Conservation (phyloP, 2,888 invertebrate species). For the Ophioninae sp. region DNA sequence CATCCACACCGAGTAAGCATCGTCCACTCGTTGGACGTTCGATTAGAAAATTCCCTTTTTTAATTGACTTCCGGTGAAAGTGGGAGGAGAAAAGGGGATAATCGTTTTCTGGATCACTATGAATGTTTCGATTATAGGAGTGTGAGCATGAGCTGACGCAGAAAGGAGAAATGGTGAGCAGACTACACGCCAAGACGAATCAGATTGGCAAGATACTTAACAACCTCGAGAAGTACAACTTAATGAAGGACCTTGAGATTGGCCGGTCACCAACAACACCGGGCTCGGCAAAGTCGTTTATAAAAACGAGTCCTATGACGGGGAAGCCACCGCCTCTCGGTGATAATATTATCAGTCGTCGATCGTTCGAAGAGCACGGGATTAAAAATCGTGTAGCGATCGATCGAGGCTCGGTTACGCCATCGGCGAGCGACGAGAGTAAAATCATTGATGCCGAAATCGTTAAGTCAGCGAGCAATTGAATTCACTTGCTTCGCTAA, state of each 20-base stretch:
- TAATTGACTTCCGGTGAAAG: not conserved
- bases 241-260: constrained; percentile 84
- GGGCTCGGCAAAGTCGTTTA: constrained; percentile 70
- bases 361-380: constrained; percentile 59
- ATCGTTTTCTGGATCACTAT: constrained; percentile 62
- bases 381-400: constrained; percentile 54
- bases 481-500: constrained; percentile 19
- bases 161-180: constrained; percentile 97
- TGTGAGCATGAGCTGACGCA: constrained; percentile 97
- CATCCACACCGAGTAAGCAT: not conserved
- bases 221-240: constrained; percentile 94
- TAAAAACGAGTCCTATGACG: constrained; percentile 73
- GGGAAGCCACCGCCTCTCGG: constrained; percentile 69
- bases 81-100: not conserved
- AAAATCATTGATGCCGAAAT: constrained; percentile 58
- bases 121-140: constrained; percentile 86
- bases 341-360: constrained; percentile 50
- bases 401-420: constrained; percentile 54
- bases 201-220: constrained; percentile 96
- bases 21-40: not conserved
- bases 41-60: not conserved
- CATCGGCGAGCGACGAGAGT: constrained; percentile 52
- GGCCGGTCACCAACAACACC: constrained; percentile 81
- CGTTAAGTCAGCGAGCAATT: constrained; percentile 61
- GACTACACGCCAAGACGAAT: constrained; percentile 96